These are phyloP conservation scores for Cataglyphis hispanica DNA, from an alignment of 1,140 invertebrate genomes.

Conservation along the genomic window DNA sequence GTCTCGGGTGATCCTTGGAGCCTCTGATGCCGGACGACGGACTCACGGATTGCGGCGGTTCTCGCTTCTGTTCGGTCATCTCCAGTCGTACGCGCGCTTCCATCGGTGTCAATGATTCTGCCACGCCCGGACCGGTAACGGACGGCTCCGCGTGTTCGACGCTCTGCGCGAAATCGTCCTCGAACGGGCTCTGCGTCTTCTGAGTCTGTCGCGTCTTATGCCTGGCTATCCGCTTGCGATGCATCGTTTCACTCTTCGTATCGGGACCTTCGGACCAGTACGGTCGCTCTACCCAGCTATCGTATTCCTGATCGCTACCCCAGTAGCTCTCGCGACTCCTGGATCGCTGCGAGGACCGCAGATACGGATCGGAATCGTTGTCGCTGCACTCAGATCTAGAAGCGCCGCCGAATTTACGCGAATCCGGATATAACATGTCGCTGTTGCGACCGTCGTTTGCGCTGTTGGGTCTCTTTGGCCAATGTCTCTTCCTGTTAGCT, in stretches of 20 bases:
- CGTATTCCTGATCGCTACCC: slow-evolving; percentile 85
- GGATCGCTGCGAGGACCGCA: slow-evolving; percentile 80
- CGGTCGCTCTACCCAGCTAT: slow-evolving; percentile 82
- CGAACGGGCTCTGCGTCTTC: slow-evolving; percentile 89
- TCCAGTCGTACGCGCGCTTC: slow-evolving; percentile 78
- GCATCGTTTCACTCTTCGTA: slow-evolving; percentile 82
- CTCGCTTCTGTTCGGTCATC: slow-evolving; percentile 75
- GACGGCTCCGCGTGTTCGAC: slow-evolving; percentile 78
- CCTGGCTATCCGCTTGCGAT: slow-evolving; percentile 84
- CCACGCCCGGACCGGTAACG: slow-evolving; percentile 55
- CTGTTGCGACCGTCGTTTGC: slow-evolving; percentile 85
- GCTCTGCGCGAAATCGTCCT: slow-evolving; percentile 89
- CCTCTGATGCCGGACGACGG: slow-evolving; percentile 71
- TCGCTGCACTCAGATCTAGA: slow-evolving; percentile 85
- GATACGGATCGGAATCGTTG: slow-evolving; percentile 83
- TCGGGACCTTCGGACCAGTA: slow-evolving; percentile 84
- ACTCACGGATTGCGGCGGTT: slow-evolving; percentile 74
- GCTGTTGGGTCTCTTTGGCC: slow-evolving; percentile 89
- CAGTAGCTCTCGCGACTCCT: slow-evolving; percentile 84
- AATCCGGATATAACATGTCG: slow-evolving; percentile 81
- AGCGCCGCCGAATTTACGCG: slow-evolving; percentile 81
- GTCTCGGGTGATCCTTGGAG: slow-evolving; percentile 77
- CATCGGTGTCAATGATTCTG: slow-evolving; percentile 74
- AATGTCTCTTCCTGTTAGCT: slow-evolving; percentile 86
- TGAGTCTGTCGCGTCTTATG: slow-evolving; percentile 77